Evolutionary conservation across 2,113 vertebrate species (phyloP), one percentile per base, ranked within the genome.

Genomic region (Edolisoma coerulescens): DNA sequence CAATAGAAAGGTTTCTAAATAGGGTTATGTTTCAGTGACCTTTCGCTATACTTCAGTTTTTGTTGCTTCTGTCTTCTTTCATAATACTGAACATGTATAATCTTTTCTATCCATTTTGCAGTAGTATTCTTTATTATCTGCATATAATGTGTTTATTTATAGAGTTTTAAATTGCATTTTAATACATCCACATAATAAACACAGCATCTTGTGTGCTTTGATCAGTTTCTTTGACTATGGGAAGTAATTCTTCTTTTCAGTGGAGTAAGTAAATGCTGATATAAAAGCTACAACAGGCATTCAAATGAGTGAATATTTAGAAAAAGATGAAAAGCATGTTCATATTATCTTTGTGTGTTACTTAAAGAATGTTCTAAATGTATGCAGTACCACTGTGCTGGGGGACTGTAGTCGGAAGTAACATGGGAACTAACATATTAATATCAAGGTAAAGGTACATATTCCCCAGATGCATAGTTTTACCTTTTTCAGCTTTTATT

Each of bases 381-480:
- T 98, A 99, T 99, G 98, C 98, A 98, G 95, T 97, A 97, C 88
- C 97, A 95, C 96, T 96, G 97, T 97, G 98, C 97, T 98, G 89
- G 89, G 98, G 97, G 98, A 98, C 96, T 96, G 93, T 94, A 96
- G 96, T 96, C 92, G 96, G 96, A 97, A 98, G 94, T 97, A 98
- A 98, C 98, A 98, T 98, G 98, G 98, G 98, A 99, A 98, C 97
- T 97, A 98, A 97, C 96, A 96, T 98, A 98, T 98, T 98, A 98
- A 97, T 98, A 98, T 98, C 98, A 98, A 98, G 98, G 98, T 98
- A 98, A 98, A 98, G 98, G 98, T 98, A 98, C 98, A 98, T 98
- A 98, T 98, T 99, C 98, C 98, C 98, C 96, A 97, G 98, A 97
- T 98, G 96, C 97, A 96, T 97, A 98, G 98, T 98, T 98, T 97